These are phyloP conservation scores for Gorsachius magnificus DNA, from an alignment of 2,797 vertebrate species.

Conservation along the genomic window DNA sequence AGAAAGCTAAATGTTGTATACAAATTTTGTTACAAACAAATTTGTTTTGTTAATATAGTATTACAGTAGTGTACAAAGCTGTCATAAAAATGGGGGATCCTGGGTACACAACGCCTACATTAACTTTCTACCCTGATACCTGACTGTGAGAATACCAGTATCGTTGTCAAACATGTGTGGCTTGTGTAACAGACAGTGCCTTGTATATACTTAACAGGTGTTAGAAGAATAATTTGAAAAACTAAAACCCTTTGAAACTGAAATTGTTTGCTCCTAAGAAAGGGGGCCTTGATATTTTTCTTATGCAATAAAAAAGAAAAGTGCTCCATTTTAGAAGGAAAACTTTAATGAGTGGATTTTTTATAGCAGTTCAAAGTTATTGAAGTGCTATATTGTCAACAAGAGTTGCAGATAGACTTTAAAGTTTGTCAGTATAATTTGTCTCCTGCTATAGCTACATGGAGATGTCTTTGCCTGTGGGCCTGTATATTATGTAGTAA, in stretches of 20 bases:
- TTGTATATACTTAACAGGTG: neutral
- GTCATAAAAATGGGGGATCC: neutral
- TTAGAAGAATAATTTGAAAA: neutral
- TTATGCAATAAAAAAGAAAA: neutral
- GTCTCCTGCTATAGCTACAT: neutral
- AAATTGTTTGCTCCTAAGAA: neutral
- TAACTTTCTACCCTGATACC: neutral
- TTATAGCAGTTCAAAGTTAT: neutral
- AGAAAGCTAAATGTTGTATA: neutral
- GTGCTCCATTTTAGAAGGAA: accelerated
- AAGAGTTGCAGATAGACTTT: neutral
- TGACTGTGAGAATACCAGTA: neutral
- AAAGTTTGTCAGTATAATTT: neutral
- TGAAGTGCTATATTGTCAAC: neutral
- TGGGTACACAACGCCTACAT: neutral
- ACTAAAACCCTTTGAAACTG: neutral
- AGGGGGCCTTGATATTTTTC: neutral
- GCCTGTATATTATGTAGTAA: neutral
- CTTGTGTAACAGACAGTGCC: neutral
- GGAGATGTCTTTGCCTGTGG: neutral
- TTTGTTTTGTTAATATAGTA: neutral
- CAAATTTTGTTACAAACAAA: neutral
- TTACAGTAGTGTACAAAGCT: neutral
- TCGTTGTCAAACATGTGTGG: neutral
- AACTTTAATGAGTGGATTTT: neutral